A percentile compares a stretch with the other conserved stretches of the same genome.
Evolutionary conservation across 2,113 vertebrate genomes (phyloP).

Genomic region (Nipponia nippon): DNA sequence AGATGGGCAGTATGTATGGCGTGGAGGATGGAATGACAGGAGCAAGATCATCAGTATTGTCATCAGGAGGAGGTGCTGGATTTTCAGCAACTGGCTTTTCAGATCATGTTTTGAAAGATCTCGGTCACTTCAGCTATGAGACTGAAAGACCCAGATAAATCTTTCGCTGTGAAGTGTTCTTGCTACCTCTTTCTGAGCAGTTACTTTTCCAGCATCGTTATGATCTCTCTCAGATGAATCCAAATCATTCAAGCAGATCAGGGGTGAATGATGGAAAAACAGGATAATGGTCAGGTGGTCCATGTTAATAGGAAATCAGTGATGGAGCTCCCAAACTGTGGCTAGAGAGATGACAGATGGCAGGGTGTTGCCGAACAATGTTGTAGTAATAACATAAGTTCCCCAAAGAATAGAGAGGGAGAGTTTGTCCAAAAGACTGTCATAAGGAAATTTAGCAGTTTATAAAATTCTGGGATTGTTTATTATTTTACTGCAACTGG

Average conservation of each 20-base stretch:
- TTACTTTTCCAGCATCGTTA: neutral
- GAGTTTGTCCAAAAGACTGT: neutral
- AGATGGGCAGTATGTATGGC: neutral
- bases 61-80: neutral
- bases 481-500: constrained; percentile 20
- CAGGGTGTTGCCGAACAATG: neutral
- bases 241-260: neutral
- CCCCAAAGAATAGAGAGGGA: neutral
- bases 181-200: neutral
- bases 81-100: neutral
- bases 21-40: neutral
- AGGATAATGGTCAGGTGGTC: neutral
- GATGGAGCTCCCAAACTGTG: neutral
- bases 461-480: neutral
- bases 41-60: neutral
- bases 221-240: neutral
- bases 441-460: neutral
- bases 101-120: neutral
- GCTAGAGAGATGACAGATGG: neutral
- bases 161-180: neutral
- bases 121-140: neutral
- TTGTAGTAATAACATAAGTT: neutral
- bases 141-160: neutral
- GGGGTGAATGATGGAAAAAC: neutral
- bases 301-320: neutral